phyloP scores from a whole-genome alignment of 2,888 invertebrate genomes.

The Blastobasis adustella region DNA sequence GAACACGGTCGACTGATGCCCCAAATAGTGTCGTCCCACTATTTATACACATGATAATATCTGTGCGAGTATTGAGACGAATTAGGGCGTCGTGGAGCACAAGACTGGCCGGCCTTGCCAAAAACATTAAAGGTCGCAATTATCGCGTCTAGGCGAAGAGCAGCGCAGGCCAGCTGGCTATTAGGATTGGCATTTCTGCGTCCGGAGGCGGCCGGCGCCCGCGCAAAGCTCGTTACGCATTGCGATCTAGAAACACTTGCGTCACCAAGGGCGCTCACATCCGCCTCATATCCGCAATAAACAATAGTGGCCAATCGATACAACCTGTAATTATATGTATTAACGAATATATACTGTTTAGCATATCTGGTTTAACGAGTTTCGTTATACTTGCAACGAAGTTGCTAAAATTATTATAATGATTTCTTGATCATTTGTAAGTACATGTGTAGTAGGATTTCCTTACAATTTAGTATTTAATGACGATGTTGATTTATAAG shows the following conservation, averaged over 20 bases:
- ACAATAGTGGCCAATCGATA: conserved; percentile 7
- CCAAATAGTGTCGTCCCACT: conserved; percentile 27
- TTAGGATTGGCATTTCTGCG: conserved; percentile 6
- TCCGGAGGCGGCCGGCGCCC: conserved; percentile 18
- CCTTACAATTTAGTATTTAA: too few species aligned
- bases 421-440: too few species aligned
- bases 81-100: conserved; percentile 37
- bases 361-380: conserved; percentile 20
- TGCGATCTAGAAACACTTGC: conserved; percentile 28
- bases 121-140: conserved; percentile 34
- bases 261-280: conserved; percentile 29
- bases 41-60: conserved; percentile 53
- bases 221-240: conserved; percentile 25
- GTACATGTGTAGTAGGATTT: too few species aligned
- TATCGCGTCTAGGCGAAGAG: conserved; percentile 9
- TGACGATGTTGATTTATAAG: too few species aligned
- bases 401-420: too few species aligned
- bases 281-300: conserved; percentile 32
- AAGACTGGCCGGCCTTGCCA: conserved; percentile 48
- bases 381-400: not conserved
- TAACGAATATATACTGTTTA: conserved; percentile 14
- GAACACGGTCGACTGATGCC: conserved; percentile 43
- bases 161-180: not conserved
- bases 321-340: conserved; percentile 1
- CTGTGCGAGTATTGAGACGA: conserved; percentile 30